Base-by-base conservation (phyloP, 2,113 vertebrate genomes). In the Lanius collurio region DNA sequence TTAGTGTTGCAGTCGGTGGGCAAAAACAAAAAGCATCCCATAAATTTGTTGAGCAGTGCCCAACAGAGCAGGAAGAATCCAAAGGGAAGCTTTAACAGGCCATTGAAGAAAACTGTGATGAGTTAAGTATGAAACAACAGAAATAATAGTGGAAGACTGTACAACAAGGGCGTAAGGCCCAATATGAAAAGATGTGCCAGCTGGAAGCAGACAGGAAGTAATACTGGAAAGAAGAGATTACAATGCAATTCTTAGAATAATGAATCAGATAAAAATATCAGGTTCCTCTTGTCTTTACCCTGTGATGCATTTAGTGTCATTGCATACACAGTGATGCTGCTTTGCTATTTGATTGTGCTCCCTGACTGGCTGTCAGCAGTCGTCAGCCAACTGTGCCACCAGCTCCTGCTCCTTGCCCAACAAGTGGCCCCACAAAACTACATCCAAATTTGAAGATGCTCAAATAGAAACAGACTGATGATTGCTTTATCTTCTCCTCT, bases 71-170 rank as follows among this genome's bases (percentile, higher is more conserved):
- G 71, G 82, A 94, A 90, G 39, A 92, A 95, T 86, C 64, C 17
- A 18, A 70, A 77, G 82, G 71, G n/a, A 95, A 93, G 85, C 50
- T 94, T 97, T 97, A 96, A 96, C 71, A 90, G 88, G 79, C 60
- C 79, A 94, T 27, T 94, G 84, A 96, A 92, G 64, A 90, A 91
- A 94, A 86, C 79, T 59, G 63, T 39, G 90, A 95, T 95, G 95
- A 96, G 93, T 85, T 50, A 95, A 96, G 75, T 64, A 85, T 63
- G 74, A 76, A 90, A 74, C 30, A 70, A 49, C 0, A 68, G 90
- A 92, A 93, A 93, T 70, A 89, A 95, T 19, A 88, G 79, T 12
- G 26, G 22, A 80, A 88, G 79, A 59, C 1, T 74, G 68, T 57
- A 94, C 83, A 91, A 65, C 49, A 65, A 92, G 46, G 71, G 76